Evolutionary conservation across 2,888 invertebrate species (phyloP), one percentile per base, ranked within the genome.

Genomic region (Folsomia manolachei): DNA sequence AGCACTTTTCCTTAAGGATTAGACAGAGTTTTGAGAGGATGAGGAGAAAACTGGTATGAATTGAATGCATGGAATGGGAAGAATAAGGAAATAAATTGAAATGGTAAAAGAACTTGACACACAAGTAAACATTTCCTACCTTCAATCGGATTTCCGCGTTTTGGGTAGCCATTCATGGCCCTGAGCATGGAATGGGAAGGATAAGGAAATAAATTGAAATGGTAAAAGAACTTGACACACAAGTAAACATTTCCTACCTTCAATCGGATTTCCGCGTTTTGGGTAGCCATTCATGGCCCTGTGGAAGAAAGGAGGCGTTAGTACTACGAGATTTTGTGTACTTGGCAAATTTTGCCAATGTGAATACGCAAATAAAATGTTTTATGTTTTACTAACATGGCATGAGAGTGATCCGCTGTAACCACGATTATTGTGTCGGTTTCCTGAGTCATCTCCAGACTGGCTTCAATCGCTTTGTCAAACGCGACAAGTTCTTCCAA

Each of bases 321-420:
- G n/a, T n/a, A n/a, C n/a, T n/a, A n/a, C n/a, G n/a, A n/a, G n/a
- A n/a, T n/a, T n/a, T n/a, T n/a, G n/a, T n/a, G n/a, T n/a, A n/a
- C n/a, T n/a, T n/a, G n/a, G n/a, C n/a, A n/a, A n/a, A n/a, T n/a
- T n/a, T n/a, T n/a, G n/a, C n/a, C n/a, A n/a, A n/a, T n/a, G n/a
- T n/a, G n/a, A n/a, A n/a, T n/a, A n/a, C n/a, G n/a, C n/a, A n/a
- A n/a, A n/a, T n/a, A n/a, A n/a, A n/a, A n/a, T n/a, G n/a, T n/a
- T n/a, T n/a, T n/a, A n/a, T n/a, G n/a, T n/a, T n/a, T n/a, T n/a
- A n/a, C n/a, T n/a, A n/a, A 87, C 79, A 94, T 83, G 0, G 91
- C 89, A 82, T 94, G 94, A 0, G 91, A 88, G 83, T 94, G 94
- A 84, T 94, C 94, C 71, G 92, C 91, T 0, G 94, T 93, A 1